Base-by-base conservation (phyloP, 2,888 invertebrate species). In the Slavum lentiscoides region DNA sequence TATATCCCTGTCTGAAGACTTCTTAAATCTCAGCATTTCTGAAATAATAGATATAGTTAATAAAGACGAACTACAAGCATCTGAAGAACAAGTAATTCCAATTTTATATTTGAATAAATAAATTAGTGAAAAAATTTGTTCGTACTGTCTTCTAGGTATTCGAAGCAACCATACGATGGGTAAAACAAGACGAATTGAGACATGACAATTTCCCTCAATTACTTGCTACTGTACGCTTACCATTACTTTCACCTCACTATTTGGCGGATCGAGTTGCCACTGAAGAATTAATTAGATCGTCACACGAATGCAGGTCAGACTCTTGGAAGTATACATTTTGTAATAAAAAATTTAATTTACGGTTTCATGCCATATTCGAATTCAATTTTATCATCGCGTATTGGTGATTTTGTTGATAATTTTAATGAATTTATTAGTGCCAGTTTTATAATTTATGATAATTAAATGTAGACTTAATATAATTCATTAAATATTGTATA, bases 111-210 rank as follows among this genome's bases (percentile, higher is more conserved):
- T 19, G 2, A 58, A 21, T 13, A 49, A 21, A 17, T n/a, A 81
- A 30, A 17, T 49, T 55, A 3, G 8, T 19, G 15, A 62, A 37
- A 39, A 8, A 37, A 43, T 30, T 30, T 23, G 23, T 30, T 75
- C 7, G 17, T 53, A 58, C 23, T 66, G 23, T 68, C 19, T 62
- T 82, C 19, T 84, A 90, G 87, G 93, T 95, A 55, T 95, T 94
- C 87, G 93, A 94, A 86, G 93, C 94, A 2, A 92, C 92, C 62
- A 91, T 95, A 89, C 87, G 90, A 68, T 96, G 95, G 96, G 89
- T 90, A 9, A 93, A 93, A 85, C 89, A 90, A 84, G 90, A 91
- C 66, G 89, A 89, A 4, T 86, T 87, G 23, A 88, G 94, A 74
- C 87, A 89, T 55, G 86, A 88, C 11, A 86, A 89, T 84, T 87